Evolutionary conservation across 2,888 invertebrate genomes (phyloP).

Genomic region (Sialis fuliginosa): DNA sequence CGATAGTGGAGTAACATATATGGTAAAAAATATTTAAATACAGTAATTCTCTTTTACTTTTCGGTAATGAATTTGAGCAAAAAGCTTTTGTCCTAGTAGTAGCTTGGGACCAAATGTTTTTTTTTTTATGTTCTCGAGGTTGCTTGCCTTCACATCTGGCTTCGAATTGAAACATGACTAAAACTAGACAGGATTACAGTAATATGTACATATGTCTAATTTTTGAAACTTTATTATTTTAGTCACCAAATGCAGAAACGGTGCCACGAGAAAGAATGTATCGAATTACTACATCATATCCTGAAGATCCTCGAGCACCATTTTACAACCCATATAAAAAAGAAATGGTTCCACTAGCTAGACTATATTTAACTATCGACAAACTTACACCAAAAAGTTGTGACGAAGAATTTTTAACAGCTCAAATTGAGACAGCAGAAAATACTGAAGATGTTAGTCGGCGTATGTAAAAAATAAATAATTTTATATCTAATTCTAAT

Average conservation of each 20-base stretch:
- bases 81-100: too few relatives aligned
- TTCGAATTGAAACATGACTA: too few relatives aligned
- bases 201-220: neutral
- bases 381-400: conserved; percentile 57
- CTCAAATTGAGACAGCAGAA: conserved; percentile 44
- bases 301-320: conserved; percentile 80
- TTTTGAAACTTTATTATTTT: conserved; percentile 8
- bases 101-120: neutral
- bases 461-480: conserved; percentile 27
- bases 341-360: conserved; percentile 71
- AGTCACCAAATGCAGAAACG: conserved; percentile 67
- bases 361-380: conserved; percentile 57
- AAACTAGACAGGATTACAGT: too few relatives aligned
- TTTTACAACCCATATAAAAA: conserved; percentile 61
- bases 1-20: conserved; percentile 80
- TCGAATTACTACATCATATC: conserved; percentile 76
- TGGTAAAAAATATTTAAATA: conserved; percentile 34
- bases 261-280: conserved; percentile 69
- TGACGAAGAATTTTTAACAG: conserved; percentile 41
- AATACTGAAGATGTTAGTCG: conserved; percentile 46
- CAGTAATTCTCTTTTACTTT: neutral
- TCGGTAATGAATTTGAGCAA: too few relatives aligned
- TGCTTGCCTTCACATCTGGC: neutral
- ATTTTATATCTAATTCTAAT: neutral
- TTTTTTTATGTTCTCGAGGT: neutral